Conservation (phyloP, 1,140 invertebrate species). For the Megalonaias nervosa region DNA sequence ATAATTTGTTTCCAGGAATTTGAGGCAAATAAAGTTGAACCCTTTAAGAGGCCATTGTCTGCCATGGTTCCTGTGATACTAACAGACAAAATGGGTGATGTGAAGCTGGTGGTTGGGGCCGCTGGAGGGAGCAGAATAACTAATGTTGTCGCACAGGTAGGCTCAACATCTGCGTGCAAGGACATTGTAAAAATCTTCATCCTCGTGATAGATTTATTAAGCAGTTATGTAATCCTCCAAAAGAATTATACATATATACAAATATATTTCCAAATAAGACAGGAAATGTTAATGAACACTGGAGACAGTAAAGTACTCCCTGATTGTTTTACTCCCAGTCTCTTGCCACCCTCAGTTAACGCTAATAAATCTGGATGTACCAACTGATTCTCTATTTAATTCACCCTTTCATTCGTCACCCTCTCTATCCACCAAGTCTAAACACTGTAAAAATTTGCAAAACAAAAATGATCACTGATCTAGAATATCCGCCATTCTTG, state of each 20-base stretch:
- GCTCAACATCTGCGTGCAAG: slow-evolving; percentile 25
- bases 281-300: too few species aligned
- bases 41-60: slow-evolving; percentile 88
- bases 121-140: slow-evolving; percentile 93
- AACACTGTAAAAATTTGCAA: too few species aligned
- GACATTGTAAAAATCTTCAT: too few species aligned
- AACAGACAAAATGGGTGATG: slow-evolving; percentile 80
- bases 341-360: too few species aligned
- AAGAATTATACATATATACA: neutral
- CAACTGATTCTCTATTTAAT: too few species aligned
- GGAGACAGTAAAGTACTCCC: neutral
- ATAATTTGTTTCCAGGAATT: slow-evolving; percentile 8
- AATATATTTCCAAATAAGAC: neutral
- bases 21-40: slow-evolving; percentile 80
- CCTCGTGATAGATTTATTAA: too few species aligned
- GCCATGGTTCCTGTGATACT: slow-evolving; percentile 92
- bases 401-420: too few species aligned
- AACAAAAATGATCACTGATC: too few species aligned
- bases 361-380: too few species aligned
- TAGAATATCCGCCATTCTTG: too few species aligned
- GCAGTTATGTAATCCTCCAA: neutral
- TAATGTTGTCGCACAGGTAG: slow-evolving; percentile 84
- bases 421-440: too few species aligned
- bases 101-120: slow-evolving; percentile 84
- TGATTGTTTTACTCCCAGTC: neutral